Evolutionary conservation across 2,888 invertebrate genomes (phyloP).

Genomic region (Sarcophaga caerulescens): DNA sequence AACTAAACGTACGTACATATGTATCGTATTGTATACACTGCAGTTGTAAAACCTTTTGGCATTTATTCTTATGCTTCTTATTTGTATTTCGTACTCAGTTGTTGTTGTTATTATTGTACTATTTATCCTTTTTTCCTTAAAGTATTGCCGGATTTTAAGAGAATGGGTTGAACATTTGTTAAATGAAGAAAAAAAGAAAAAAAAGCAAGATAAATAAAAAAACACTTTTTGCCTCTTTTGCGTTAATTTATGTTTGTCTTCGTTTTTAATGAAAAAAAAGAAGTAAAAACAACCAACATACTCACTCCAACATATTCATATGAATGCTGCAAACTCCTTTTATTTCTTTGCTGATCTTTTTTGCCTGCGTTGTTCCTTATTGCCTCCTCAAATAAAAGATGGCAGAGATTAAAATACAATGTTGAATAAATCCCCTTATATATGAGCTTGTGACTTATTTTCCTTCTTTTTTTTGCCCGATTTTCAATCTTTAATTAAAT

Average conservation of each 20-base stretch:
- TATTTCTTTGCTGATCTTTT: neutral
- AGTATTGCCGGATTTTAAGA: constrained; percentile 25
- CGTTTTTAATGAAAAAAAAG: constrained; percentile 39
- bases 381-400: constrained; percentile 40
- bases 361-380: neutral
- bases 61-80: constrained; percentile 46
- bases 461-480: neutral
- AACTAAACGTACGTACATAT: neutral
- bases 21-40: neutral
- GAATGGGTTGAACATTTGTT: constrained; percentile 36
- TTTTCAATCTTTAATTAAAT: constrained; percentile 52
- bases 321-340: constrained; percentile 12
- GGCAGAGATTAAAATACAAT: constrained; percentile 50
- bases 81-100: neutral
- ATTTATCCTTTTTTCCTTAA: constrained; percentile 35
- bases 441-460: constrained; percentile 32
- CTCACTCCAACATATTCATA: constrained; percentile 20
- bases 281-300: constrained; percentile 5
- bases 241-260: constrained; percentile 67
- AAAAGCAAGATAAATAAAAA: neutral
- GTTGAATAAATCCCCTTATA: constrained; percentile 48
- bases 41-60: constrained; percentile 57
- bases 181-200: neutral
- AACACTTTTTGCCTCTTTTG: constrained; percentile 56
- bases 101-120: neutral